Conservation (phyloP, 2,888 invertebrate genomes). For the Nemapogon koenigi region DNA sequence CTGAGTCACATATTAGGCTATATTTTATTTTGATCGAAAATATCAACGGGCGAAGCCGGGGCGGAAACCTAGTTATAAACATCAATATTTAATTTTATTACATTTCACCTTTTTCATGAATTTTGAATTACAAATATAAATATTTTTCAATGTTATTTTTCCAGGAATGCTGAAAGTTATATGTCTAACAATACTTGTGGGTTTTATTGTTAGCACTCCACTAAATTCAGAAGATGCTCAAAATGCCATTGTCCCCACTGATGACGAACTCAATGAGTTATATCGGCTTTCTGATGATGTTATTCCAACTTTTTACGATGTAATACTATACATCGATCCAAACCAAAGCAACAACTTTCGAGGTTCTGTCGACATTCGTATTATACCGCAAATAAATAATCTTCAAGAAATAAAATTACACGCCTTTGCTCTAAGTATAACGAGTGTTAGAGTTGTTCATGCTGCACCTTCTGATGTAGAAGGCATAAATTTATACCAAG, state of each 20-base stretch:
- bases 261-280: conserved; percentile 20
- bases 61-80: too few relatives aligned
- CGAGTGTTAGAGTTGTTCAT: conserved; percentile 22
- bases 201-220: conserved; percentile 1
- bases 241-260: too few relatives aligned
- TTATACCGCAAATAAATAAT: conserved; percentile 29
- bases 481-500: background rate
- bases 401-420: conserved; percentile 41
- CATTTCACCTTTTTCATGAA: too few relatives aligned
- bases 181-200: background rate
- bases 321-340: conserved; percentile 53
- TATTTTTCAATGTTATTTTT: too few relatives aligned
- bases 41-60: too few relatives aligned
- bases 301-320: conserved; percentile 57
- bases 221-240: background rate
- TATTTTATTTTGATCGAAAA: too few relatives aligned
- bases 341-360: conserved; percentile 37
- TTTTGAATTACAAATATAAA: too few relatives aligned
- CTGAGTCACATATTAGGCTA: too few relatives aligned
- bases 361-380: conserved; percentile 47
- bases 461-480: background rate
- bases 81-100: too few relatives aligned
- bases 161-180: conserved; percentile 5
- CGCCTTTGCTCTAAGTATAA: conserved; percentile 45
- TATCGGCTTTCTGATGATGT: conserved; percentile 63